Evolutionary conservation across 2,113 vertebrate species (phyloP), one percentile per base, ranked within the genome.

Genomic region (Antechinus flavipes): DNA sequence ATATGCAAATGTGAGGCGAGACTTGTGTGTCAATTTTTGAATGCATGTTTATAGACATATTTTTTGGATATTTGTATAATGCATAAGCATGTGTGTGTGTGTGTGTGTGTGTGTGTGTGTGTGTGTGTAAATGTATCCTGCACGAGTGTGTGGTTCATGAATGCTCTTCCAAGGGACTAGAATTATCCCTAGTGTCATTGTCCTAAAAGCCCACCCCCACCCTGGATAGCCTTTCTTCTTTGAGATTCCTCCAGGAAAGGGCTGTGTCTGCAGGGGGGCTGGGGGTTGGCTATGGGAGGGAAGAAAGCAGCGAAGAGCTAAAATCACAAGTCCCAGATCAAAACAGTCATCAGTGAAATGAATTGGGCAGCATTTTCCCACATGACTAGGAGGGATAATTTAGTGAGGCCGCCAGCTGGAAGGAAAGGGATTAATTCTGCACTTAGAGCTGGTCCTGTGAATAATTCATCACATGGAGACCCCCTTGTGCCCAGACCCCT

Each of bases 301-400:
- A 11, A 53, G 19, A 0, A 27, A 47, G 76, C 56, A 93, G 90
- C 76, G 58, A 11, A 49, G 93, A 93, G 96, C 97, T 98, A 95
- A 97, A 95, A 96, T 95, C 94, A 91, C 95, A 89, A 97, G 97
- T 90, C 98, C 96, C 61, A 94, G 98, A 98, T 98, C 98, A 98
- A 98, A 99, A 99, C 99, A 99, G 99, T 99, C 99, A 99, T 99
- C 98, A 98, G 99, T 98, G 98, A 98, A 99, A 99, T 99, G 99
- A 99, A 99, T 99, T 99, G 98, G 97, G 97, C 98, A 97, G 98
- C 98, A 98, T 99, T 99, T 99, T 99, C 99, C 99, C 98, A 99
- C 99, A 99, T 99, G 98, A 98, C 99, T 99, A 98, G 98, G 98
- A 98, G 99, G 98, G 97, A 98, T 99, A 99, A 99, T 99, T 99